Conservation (phyloP, 2,113 vertebrate species). For the Scortum barcoo region DNA sequence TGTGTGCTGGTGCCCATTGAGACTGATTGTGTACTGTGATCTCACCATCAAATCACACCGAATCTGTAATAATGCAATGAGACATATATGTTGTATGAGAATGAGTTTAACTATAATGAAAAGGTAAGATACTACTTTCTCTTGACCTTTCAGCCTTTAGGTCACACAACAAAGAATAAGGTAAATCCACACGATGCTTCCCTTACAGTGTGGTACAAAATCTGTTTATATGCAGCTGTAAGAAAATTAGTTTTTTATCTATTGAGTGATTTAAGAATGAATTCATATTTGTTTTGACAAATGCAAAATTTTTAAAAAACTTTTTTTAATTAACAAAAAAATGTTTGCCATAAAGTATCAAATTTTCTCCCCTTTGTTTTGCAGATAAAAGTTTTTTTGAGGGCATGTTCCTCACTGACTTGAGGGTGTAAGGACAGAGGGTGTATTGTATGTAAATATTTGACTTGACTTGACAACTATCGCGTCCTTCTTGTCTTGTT, state of each 20-base stretch:
- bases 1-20: background rate
- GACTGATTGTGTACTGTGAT: conserved; percentile 9
- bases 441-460: too few species aligned
- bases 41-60: conserved; percentile 6
- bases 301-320: too few species aligned
- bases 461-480: too few species aligned
- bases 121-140: background rate
- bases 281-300: too few species aligned
- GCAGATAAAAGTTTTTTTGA: too few species aligned
- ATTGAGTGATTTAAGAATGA: background rate
- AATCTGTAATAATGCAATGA: background rate
- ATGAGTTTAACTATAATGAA: too few species aligned
- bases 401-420: too few species aligned
- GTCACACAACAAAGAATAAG: background rate
- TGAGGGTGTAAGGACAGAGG: too few species aligned
- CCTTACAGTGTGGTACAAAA: background rate
- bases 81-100: background rate
- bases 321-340: background rate
- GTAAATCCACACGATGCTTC: background rate
- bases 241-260: background rate
- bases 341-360: background rate
- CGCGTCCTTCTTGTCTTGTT: background rate
- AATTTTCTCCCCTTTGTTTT: too few species aligned
- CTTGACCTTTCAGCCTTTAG: background rate
- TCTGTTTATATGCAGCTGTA: background rate